Evolutionary conservation across 92 coral and sea anemone genomes (phyloP).

Genomic region (Isaurus tuberculatus): DNA sequence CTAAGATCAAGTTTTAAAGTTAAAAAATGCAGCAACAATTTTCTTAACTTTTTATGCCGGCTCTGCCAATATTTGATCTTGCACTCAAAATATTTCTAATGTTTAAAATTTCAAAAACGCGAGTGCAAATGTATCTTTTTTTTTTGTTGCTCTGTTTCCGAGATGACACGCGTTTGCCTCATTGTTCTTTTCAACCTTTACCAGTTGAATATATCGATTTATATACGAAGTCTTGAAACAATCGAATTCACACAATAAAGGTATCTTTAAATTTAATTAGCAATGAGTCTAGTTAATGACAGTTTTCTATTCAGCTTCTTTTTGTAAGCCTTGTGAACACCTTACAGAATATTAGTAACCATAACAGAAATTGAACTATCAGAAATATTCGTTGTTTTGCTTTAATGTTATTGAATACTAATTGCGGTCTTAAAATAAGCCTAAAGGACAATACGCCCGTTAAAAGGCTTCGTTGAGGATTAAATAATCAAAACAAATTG

Average conservation of each 20-base stretch:
- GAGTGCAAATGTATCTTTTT: background rate
- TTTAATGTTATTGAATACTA: conserved; percentile 14
- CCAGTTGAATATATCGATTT: conserved; percentile 6
- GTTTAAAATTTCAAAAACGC: background rate
- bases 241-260: conserved; percentile 2
- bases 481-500: background rate
- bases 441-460: conserved; percentile 15
- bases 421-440: background rate
- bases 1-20: background rate
- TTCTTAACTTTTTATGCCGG: background rate
- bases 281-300: conserved; percentile 1
- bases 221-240: background rate
- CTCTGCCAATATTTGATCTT: background rate
- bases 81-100: background rate
- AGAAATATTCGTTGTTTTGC: conserved; percentile 24
- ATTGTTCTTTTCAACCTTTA: conserved; percentile 5
- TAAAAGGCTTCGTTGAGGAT: conserved; percentile 5
- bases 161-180: conserved; percentile 26
- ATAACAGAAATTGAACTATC: background rate
- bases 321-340: background rate
- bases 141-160: background rate
- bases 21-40: background rate
- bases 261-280: conserved; percentile 1
- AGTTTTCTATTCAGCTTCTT: conserved; percentile 1
- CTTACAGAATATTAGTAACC: conserved; percentile 11